These are phyloP conservation scores for Helogale parvula DNA, from an alignment of 2,113 vertebrate genomes.

Conservation along the genomic window DNA sequence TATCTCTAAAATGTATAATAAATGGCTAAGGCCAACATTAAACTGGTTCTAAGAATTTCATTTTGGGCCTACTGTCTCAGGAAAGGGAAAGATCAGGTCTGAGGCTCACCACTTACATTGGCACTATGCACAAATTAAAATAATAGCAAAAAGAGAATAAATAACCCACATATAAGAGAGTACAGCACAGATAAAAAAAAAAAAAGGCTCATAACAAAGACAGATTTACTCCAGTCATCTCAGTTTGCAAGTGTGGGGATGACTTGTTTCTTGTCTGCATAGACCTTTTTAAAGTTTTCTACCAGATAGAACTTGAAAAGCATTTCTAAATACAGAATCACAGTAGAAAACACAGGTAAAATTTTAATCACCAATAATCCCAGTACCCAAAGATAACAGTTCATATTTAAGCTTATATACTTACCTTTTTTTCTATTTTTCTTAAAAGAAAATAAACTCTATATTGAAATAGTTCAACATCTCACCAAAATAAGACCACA, in stretches of 20 bases:
- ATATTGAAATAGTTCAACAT: neutral
- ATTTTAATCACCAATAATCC: neutral
- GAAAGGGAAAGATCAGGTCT: neutral
- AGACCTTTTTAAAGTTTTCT: neutral
- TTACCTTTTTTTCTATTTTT: neutral
- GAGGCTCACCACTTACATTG: neutral
- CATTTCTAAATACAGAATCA: neutral
- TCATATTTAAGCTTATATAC: neutral
- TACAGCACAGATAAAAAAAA: neutral
- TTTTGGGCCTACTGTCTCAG: neutral
- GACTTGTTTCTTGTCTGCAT: neutral
- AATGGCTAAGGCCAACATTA: neutral
- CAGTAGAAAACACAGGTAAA: neutral
- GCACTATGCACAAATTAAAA: neutral
- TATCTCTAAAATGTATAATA: neutral
- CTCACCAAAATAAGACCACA: neutral
- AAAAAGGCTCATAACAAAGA: neutral
- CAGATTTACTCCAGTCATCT: neutral
- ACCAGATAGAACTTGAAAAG: constrained; percentile 23
- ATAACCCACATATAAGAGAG: neutral
- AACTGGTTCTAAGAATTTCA: neutral
- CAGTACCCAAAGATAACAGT: neutral
- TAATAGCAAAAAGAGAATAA: neutral
- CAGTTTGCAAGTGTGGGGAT: neutral
- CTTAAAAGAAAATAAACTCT: neutral